Base-by-base conservation (phyloP, 2,888 invertebrate genomes). In the Orchesella flavescens region DNA sequence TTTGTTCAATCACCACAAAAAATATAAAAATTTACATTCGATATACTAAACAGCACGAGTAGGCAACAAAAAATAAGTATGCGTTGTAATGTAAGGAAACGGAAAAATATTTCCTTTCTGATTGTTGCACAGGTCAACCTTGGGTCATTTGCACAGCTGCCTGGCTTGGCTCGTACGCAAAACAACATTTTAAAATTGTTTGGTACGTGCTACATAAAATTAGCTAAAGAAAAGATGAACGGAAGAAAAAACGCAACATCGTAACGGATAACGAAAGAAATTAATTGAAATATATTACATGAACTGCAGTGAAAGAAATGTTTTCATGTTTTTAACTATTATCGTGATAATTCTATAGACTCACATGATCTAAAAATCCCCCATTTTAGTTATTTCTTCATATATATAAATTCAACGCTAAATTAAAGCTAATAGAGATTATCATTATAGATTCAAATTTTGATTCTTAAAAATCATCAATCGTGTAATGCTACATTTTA, bases 21-120 rank as follows among this genome's bases (percentile, higher is more conserved):
- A 24, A 75, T 19, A 9, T 13, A 68, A 77, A 55, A 77, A 76
- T 76, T 76, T 66, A 76, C 76, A 76, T 76, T 17, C 21, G 57
- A 43, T 17, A n/a, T 46, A 23, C 23, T n/a, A 61, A 75, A 75
- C 23, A 65, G 34, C 34, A 55, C 43, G 23, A 76, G 49, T 53
- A 43, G 34, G 13, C 72, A 72, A 24, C 65, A 34, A 34, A 34
- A 34, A 3, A 7, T 49, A 2, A 15, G 57, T 19, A 46, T n/a
- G n/a, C n/a, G n/a, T n/a, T n/a, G 21, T 57, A 17, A 57, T 57
- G 15, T 24, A 21, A 34, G 34, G 2, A 34, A 34, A 34, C 34
- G 59, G 34, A 71, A 71, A 71, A 66, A 66, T 75, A 23, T 43
- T 76, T 68, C 76, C 23, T 68, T 34, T 76, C 57, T 23, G 23